A percentile compares a stretch with the other conserved stretches of the same genome.
phyloP scores from a whole-genome alignment of 2,797 vertebrate species.

The Mus spretus region DNA sequence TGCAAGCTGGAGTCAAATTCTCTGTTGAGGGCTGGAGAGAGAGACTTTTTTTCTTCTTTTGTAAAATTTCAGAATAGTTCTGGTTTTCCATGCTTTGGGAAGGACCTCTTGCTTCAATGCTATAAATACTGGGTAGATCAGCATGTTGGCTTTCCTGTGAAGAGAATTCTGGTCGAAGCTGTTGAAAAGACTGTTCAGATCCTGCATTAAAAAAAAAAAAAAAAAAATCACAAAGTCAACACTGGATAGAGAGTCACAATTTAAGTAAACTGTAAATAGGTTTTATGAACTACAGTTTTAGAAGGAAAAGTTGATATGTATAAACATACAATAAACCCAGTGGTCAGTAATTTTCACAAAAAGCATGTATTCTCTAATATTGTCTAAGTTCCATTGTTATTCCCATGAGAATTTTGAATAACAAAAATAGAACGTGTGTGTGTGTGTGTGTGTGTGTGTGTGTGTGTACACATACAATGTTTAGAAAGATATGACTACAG shows the following conservation, averaged over 20 bases:
- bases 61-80: constrained; percentile 67
- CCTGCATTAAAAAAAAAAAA: constrained; percentile 67
- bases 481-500: neutral
- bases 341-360: neutral
- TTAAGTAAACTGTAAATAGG: neutral
- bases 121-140: constrained; percentile 61
- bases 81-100: constrained; percentile 79
- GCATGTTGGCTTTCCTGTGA: constrained; percentile 85
- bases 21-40: constrained; percentile 83
- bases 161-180: constrained; percentile 89
- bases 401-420: neutral
- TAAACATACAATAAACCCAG: neutral
- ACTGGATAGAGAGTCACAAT: neutral
- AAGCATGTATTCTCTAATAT: neutral
- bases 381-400: neutral
- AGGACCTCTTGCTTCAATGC: constrained; percentile 61
- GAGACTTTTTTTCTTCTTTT: constrained; percentile 61
- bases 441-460: neutral
- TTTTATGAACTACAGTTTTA: constrained; percentile 34
- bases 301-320: neutral
- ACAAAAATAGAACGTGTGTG: neutral
- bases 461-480: neutral
- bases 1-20: constrained; percentile 76
- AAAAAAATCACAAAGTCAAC: neutral
- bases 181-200: constrained; percentile 89